Evolutionary conservation across 35 echinoderm and acorn worm species (phyloP).

Genomic region (Lytechinus variegatus): DNA sequence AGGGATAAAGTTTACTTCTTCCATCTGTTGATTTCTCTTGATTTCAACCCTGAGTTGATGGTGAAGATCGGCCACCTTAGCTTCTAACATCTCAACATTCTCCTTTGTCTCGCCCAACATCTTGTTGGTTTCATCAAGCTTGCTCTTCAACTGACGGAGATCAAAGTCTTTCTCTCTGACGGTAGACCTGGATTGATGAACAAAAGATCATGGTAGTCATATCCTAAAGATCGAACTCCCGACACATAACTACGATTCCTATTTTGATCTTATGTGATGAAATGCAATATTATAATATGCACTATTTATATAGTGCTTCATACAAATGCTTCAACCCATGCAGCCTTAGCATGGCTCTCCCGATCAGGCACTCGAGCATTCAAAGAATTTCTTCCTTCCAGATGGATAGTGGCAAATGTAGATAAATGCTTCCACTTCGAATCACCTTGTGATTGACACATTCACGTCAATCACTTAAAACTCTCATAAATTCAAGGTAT

Average conservation of each 20-base stretch:
- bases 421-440: too few species aligned
- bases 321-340: too few species aligned
- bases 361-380: neutral
- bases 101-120: constrained; percentile 51
- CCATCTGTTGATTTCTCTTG: constrained; percentile 75
- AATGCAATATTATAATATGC: neutral
- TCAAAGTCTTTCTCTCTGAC: constrained; percentile 78
- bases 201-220: neutral
- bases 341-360: too few species aligned
- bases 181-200: constrained; percentile 49
- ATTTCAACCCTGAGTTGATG: constrained; percentile 78
- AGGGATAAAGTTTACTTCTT: constrained; percentile 53
- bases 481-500: too few species aligned
- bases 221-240: neutral
- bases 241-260: too few species aligned
- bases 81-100: constrained; percentile 51
- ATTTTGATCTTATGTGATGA: too few species aligned
- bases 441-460: too few species aligned
- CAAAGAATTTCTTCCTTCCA: too few species aligned
- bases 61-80: constrained; percentile 70
- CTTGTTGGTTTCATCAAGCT: constrained; percentile 68
- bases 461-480: too few species aligned
- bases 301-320: neutral
- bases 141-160: constrained; percentile 46
- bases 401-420: too few species aligned